Conservation (phyloP, 2,113 vertebrate species). For the Xiphophorus hellerii region DNA sequence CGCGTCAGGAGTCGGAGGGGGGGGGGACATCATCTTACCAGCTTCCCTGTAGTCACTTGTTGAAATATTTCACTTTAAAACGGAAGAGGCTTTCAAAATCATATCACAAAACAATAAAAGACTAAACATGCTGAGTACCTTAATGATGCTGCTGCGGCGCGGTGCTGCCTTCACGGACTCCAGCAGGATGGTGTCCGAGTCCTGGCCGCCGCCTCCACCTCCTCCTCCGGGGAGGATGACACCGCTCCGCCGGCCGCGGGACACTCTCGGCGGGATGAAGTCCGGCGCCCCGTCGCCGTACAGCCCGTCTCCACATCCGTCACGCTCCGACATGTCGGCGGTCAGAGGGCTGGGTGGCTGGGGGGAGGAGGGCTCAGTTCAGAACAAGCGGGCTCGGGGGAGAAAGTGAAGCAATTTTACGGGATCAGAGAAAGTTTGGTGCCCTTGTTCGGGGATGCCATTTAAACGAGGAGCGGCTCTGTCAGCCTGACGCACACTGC, state of each 20-base stretch:
- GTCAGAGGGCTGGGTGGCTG: constrained; percentile 7
- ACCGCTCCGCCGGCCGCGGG: constrained; percentile 84
- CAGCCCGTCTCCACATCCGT: constrained; percentile 75
- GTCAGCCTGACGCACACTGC: constrained; percentile 17
- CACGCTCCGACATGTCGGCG: constrained; percentile 79
- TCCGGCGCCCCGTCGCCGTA: constrained; percentile 76
- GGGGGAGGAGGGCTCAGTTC: not conserved
- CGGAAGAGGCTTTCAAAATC: no score
- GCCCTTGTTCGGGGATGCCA: constrained; percentile 45
- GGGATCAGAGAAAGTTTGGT: constrained; percentile 60
- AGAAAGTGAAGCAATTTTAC: constrained; percentile 32
- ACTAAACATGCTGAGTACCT: constrained; percentile 76
- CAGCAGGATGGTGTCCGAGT: constrained; percentile 80
- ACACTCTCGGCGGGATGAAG: constrained; percentile 62
- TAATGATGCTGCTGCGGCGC: constrained; percentile 96
- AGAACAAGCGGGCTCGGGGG: constrained; percentile 2
- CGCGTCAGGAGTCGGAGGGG: not conserved
- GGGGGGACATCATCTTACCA: no score
- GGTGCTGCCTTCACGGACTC: constrained; percentile 89
- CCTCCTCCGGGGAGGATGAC: constrained; percentile 68
- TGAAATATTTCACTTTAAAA: not conserved
- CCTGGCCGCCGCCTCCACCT: constrained; percentile 56
- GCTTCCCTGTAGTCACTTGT: not conserved
- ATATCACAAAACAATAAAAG: no score
- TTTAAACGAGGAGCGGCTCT: constrained; percentile 31